These are phyloP conservation scores for Passer domesticus DNA, from an alignment of 2,113 vertebrate species.

Conservation along the genomic window DNA sequence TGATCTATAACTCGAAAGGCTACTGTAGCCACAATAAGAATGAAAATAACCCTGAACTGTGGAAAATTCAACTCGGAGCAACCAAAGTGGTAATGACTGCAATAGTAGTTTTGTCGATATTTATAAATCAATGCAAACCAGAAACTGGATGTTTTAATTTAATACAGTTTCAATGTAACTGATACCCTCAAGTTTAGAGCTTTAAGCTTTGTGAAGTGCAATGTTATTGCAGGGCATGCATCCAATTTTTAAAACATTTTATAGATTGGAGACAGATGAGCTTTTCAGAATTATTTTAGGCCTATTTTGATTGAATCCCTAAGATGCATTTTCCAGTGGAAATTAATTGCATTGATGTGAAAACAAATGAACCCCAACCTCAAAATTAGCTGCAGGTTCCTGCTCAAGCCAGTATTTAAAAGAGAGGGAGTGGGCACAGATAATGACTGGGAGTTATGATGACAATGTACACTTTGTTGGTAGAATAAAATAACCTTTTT, in stretches of 20 bases:
- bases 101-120: slow-evolving; percentile 54
- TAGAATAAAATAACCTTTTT: slow-evolving; percentile 31
- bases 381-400: slow-evolving; percentile 69
- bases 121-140: slow-evolving; percentile 54
- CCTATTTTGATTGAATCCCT: slow-evolving; percentile 68
- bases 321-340: slow-evolving; percentile 70
- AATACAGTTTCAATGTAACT: slow-evolving; percentile 44
- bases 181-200: slow-evolving; percentile 53
- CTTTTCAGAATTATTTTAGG: slow-evolving; percentile 69
- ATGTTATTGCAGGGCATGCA: slow-evolving; percentile 61
- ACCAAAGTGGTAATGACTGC: slow-evolving; percentile 47
- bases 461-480: not conserved
- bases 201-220: slow-evolving; percentile 59
- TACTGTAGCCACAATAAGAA: slow-evolving; percentile 39
- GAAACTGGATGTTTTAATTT: slow-evolving; percentile 63
- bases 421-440: not conserved
- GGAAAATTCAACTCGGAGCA: slow-evolving; percentile 49
- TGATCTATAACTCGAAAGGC: slow-evolving; percentile 45
- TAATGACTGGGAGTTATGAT: not conserved
- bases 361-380: slow-evolving; percentile 73
- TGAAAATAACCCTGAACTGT: slow-evolving; percentile 42
- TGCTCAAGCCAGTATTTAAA: slow-evolving; percentile 3
- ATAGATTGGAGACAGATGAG: slow-evolving; percentile 76
- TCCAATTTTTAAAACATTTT: slow-evolving; percentile 73
- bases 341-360: slow-evolving; percentile 73